phyloP scores from a whole-genome alignment of 2,888 invertebrate genomes.

The Blastobasis lacticolella region DNA sequence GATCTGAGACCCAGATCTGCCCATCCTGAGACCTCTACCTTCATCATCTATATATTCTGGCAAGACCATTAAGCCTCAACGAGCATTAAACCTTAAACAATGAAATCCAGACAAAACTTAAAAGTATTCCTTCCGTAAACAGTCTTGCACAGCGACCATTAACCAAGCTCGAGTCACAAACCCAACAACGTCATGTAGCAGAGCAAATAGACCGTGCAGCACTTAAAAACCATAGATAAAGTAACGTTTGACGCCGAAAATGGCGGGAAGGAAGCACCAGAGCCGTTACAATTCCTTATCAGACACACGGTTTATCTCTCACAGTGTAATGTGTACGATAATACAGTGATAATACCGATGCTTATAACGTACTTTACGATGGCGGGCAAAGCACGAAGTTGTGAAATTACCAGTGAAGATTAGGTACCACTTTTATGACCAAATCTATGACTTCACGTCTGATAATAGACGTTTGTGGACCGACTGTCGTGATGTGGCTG shows the following conservation, averaged over 20 bases:
- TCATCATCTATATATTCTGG: no score
- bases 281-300: constrained; percentile 2
- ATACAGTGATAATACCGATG: constrained; percentile 1
- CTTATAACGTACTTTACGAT: neutral
- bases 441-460: neutral
- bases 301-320: constrained; percentile 1
- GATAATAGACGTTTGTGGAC: neutral
- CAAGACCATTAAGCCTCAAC: no score
- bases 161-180: no score
- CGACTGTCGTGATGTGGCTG: neutral
- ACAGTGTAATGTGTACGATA: constrained; percentile 2
- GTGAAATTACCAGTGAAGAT: neutral
- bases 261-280: neutral
- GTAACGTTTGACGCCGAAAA: neutral
- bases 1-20: no score
- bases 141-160: no score
- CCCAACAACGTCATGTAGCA: neutral
- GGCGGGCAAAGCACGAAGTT: neutral
- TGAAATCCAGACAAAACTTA: no score
- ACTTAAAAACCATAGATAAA: constrained; percentile 1
- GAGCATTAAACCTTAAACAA: no score
- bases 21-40: no score
- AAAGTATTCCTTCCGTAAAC: no score
- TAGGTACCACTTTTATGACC: neutral
- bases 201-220: constrained; percentile 1